Percentiles rank a stretch among this genome's conserved stretches.
Evolutionary conservation across 2,113 vertebrate species (phyloP).

Genomic region (Syrmaticus mikado): DNA sequence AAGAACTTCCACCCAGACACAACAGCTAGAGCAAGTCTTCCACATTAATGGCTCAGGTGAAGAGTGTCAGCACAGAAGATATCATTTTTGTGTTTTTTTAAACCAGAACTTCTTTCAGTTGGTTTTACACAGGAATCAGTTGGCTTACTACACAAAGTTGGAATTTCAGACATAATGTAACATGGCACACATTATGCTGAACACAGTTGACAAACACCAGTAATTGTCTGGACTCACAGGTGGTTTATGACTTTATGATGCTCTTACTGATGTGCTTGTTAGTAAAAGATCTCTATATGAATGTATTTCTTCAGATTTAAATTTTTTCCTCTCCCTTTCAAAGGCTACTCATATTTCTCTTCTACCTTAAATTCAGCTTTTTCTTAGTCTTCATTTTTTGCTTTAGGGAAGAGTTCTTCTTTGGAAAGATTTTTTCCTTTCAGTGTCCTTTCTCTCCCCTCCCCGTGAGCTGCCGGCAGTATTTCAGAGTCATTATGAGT

Average conservation of each 20-base stretch:
- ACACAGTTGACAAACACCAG: background rate
- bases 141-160: background rate
- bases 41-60: background rate
- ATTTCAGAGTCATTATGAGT: background rate
- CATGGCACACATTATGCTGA: background rate
- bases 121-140: background rate
- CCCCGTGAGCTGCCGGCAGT: background rate
- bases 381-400: background rate
- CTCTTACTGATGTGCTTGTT: background rate
- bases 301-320: background rate
- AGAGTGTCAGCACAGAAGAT: background rate
- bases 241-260: background rate
- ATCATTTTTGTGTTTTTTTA: background rate
- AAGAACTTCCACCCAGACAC: background rate
- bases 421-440: background rate
- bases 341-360: background rate
- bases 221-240: background rate
- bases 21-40: background rate
- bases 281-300: background rate
- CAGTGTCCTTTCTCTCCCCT: background rate
- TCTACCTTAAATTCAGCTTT: background rate
- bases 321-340: background rate
- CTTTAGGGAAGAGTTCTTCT: background rate
- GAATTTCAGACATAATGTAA: too few species aligned
- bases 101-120: background rate